These are phyloP conservation scores for Otus scops DNA, from an alignment of 2,797 vertebrate genomes.

Conservation along the genomic window DNA sequence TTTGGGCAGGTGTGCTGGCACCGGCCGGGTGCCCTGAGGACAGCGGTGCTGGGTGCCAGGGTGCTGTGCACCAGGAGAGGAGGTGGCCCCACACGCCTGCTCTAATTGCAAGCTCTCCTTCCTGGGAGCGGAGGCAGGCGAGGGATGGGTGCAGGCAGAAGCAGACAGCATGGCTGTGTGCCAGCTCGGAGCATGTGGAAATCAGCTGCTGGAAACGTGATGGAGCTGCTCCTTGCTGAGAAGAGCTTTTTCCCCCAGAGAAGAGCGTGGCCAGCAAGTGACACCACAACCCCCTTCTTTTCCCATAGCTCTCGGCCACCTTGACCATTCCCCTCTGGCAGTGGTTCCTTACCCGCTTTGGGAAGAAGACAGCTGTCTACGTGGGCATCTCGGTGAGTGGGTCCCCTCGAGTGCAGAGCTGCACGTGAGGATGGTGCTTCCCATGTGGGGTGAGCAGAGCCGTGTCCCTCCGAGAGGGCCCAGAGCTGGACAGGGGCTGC, in stretches of 20 bases:
- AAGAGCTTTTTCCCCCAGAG: not conserved
- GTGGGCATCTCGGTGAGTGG: constrained; percentile 89
- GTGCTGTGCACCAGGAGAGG: rapidly evolving
- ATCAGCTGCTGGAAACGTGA: not conserved
- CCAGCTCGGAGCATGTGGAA: rapidly evolving
- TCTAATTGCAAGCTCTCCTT: not conserved
- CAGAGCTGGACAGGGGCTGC: not conserved
- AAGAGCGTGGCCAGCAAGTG: not conserved
- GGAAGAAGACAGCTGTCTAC: constrained; percentile 93
- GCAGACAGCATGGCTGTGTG: not conserved
- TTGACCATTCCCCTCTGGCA: constrained; percentile 96
- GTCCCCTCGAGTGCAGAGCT: rapidly evolving
- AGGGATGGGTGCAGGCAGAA: not conserved
- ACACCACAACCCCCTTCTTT: not conserved
- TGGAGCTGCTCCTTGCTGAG: not conserved
- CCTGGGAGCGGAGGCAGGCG: not conserved
- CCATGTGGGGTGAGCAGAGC: not conserved
- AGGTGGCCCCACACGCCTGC: not conserved
- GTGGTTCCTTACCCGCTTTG: constrained; percentile 95
- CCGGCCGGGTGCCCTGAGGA: not conserved
- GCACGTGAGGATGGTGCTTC: rapidly evolving
- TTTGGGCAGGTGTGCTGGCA: not conserved
- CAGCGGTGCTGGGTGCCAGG: not conserved
- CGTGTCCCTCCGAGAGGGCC: rapidly evolving
- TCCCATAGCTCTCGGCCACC: constrained; percentile 84